Base-by-base conservation (phyloP, 1,140 invertebrate genomes). In the Conus ventricosus region DNA sequence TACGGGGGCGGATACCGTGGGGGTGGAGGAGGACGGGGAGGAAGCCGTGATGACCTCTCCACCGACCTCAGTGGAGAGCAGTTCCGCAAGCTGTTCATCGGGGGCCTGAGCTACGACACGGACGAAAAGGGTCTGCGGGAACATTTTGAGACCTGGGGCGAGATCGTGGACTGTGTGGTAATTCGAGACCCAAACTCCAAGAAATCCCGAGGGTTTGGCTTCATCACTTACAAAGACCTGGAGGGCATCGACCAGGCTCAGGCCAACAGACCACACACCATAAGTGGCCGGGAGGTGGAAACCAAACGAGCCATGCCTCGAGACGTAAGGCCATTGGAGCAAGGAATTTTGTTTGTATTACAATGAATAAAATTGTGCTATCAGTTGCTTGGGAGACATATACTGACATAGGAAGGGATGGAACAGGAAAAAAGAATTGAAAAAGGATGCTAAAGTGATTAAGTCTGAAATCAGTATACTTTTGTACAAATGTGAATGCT, bases 81-180 rank as follows among this genome's bases (percentile, higher is more conserved):
- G 89, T 93, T 93, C 87, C 88, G 92, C 75, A 93, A 93, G 81
- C 84, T 99, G 98, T 96, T 99, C 99, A 85, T 99, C 95, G 98
- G 98, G 3, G 93, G 93, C 20, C 84, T 94, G 20, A 93, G 92
- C 63, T 90, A 93, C n/a, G 90, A 91, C 93, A 99, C 99, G 27
- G 98, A 97, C 17, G 99, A 99, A 94, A 97, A 99, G 63, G 97
- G 97, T 17, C 95, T 99, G 5, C 98, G 98, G 92, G 97, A 97
- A 88, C 98, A 99, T 95, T 99, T 99, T 96, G 97, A 98, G 93
- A 97, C 99, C 96, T 99, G 97, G 97, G 99, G 99, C n/a, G 98
- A 98, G 94, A 98, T 99, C 90, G 97, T 99, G 0, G 99, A 99
- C 96, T 98, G 99, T 57, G 98, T 99, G 27, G 98, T 99, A 0